phyloP scores from a whole-genome alignment of 2,888 invertebrate genomes.

The Biston stratarius region DNA sequence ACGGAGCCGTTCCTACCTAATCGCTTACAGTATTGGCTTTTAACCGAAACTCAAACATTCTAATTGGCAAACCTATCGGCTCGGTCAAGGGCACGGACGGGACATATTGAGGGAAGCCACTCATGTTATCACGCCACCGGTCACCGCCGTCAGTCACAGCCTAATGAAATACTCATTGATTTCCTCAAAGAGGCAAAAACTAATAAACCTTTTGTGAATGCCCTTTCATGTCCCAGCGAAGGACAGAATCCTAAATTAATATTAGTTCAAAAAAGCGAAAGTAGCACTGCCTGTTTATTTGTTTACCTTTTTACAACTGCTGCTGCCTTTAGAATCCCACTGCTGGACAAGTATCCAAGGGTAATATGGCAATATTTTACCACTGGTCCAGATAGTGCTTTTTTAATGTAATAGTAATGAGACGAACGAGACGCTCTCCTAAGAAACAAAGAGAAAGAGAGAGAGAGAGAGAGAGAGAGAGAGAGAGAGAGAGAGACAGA shows the following conservation, averaged over 20 bases:
- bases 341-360: too few relatives aligned
- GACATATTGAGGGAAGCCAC: constrained; percentile 26
- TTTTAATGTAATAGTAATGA: too few relatives aligned
- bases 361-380: too few relatives aligned
- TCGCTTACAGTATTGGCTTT: constrained; percentile 49
- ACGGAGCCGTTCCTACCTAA: constrained; percentile 53
- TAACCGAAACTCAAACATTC: constrained; percentile 42
- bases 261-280: too few relatives aligned
- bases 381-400: too few relatives aligned
- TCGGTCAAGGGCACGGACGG: constrained; percentile 36
- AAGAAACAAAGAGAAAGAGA: too few relatives aligned
- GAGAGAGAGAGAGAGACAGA: too few relatives aligned
- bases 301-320: too few relatives aligned
- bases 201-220: constrained; percentile 14
- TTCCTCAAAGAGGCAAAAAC: constrained; percentile 19
- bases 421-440: too few relatives aligned
- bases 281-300: too few relatives aligned
- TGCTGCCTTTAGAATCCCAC: too few relatives aligned
- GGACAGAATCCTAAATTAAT: neutral
- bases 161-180: constrained; percentile 25
- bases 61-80: constrained; percentile 37
- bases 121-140: constrained; percentile 30
- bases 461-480: too few relatives aligned
- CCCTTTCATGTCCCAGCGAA: constrained; percentile 3
- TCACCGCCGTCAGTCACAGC: constrained; percentile 18